Evolutionary conservation across 2,113 vertebrate species (phyloP).

Genomic region (Hippocampus zosterae): DNA sequence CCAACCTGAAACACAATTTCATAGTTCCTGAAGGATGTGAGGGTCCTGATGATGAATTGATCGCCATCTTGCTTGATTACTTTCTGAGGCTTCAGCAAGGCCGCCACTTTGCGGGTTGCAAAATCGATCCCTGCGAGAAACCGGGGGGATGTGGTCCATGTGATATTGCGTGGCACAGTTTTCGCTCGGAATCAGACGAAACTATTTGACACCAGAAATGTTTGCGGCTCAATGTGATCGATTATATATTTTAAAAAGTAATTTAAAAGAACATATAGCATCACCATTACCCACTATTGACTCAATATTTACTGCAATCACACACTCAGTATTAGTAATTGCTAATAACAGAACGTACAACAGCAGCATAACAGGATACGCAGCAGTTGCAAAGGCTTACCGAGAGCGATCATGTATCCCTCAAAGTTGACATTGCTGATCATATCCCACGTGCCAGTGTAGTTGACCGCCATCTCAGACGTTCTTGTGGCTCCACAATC

Average conservation of each 20-base stretch:
- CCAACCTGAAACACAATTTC: conserved; percentile 74
- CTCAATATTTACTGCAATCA: too few relatives aligned
- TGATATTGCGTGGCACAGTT: neutral
- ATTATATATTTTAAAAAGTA: too few relatives aligned
- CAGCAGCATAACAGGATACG: neutral
- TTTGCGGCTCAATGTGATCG: neutral
- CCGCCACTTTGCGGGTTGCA: conserved; percentile 81
- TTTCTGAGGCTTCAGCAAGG: conserved; percentile 84
- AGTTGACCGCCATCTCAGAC: conserved; percentile 74
- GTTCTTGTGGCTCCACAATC: conserved; percentile 12
- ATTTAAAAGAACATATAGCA: too few relatives aligned
- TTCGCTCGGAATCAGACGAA: neutral
- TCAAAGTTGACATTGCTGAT: conserved; percentile 81
- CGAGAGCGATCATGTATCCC: conserved; percentile 80
- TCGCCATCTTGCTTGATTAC: conserved; percentile 82
- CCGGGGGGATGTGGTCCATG: neutral
- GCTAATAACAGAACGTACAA: too few relatives aligned
- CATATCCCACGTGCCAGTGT: conserved; percentile 82
- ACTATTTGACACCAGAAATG: neutral
- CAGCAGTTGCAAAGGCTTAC: conserved; percentile 58
- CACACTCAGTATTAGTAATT: too few relatives aligned
- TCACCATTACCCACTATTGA: too few relatives aligned
- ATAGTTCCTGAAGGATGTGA: conserved; percentile 79
- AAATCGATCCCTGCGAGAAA: conserved; percentile 79
- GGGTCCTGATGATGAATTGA: conserved; percentile 76